Conservation (phyloP, 35 echinoderm and acorn worm species). For the Apostichopus californicus region DNA sequence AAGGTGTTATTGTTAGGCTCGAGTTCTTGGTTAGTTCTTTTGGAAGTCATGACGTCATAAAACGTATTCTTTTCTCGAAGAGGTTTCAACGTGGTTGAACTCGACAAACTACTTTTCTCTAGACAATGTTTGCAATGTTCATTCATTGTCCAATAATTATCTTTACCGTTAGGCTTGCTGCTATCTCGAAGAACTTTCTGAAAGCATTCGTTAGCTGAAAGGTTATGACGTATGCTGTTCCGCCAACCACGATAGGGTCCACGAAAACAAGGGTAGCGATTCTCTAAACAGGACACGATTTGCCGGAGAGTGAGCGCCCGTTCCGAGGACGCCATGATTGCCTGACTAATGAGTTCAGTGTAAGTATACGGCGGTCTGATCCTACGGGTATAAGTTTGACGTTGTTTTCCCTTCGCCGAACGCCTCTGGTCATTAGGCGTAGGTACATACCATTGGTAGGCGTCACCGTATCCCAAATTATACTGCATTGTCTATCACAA, state of each 20-base stretch:
- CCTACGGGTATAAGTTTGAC: conserved; percentile 60
- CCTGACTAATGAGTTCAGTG: conserved; percentile 84
- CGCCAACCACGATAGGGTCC: conserved; percentile 76
- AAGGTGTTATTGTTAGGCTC: no score
- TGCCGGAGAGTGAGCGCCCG: conserved; percentile 74
- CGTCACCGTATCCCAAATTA: not conserved
- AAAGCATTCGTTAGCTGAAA: conserved; percentile 80
- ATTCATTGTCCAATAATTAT: conserved; percentile 78
- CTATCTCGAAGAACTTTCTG: conserved; percentile 65
- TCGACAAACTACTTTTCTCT: not conserved
- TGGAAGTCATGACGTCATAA: no score
- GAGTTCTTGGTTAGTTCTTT: no score
- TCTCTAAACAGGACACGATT: conserved; percentile 64
- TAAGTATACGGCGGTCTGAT: conserved; percentile 78
- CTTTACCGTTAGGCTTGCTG: conserved; percentile 67
- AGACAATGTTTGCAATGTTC: conserved; percentile 18
- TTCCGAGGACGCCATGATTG: conserved; percentile 74
- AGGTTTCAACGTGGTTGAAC: not conserved
- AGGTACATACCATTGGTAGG: not conserved
- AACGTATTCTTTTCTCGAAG: not conserved
- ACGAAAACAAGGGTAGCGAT: conserved; percentile 67
- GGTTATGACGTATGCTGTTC: conserved; percentile 90
- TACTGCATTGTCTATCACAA: not conserved
- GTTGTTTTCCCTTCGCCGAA: conserved; percentile 42
- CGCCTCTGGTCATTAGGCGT: not conserved